Evolutionary conservation across 1,140 invertebrate species (phyloP), one percentile per base, ranked within the genome.

Genomic region (Zaprionus inermis): DNA sequence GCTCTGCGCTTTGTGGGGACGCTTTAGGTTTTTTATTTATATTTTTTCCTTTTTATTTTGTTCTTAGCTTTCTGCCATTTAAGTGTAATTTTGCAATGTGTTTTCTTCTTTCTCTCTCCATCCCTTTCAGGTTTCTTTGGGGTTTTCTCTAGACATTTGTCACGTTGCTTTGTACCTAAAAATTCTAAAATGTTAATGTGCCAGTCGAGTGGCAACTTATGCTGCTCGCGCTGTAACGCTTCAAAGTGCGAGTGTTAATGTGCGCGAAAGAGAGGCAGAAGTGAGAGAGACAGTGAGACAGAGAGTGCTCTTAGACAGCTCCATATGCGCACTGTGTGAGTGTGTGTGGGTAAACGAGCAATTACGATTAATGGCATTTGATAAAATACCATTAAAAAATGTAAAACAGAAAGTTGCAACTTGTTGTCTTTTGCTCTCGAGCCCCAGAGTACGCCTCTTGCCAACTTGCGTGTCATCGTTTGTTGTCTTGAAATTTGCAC

Each of bases 351-450:
- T 88, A 88, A 86, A 83, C 77, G 84, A 78, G 73, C 84, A 89
- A 89, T 88, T 88, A 89, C 83, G 83, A 88, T 88, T 89, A 89
- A 88, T 88, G 79, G 80, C 70, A 74, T 89, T 83, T 83, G 83
- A 88, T 89, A 89, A 80, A 89, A 80, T 67, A 70, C 72, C 83
- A 79, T 86, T 86, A 88, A 86, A 79, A 80, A 72, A 76, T 79
- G 72, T 82, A 73, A 79, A 78, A 63, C 67, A 78, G 68, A 70
- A 74, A 86, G 58, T 67, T 78, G 76, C 60, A 66, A 78, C 51
- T 63, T 46, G 60, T 54, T 55, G 51, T 52, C 22, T 58, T 52
- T 79, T 54, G 54, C 24, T 20, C 16, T 38, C 18, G 36, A 11
- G 5, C 12, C 22, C 16, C 16, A 3, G n/a, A n/a, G n/a, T 44